These are phyloP conservation scores for Falco rusticolus DNA, from an alignment of 2,797 vertebrate species.

Conservation along the genomic window DNA sequence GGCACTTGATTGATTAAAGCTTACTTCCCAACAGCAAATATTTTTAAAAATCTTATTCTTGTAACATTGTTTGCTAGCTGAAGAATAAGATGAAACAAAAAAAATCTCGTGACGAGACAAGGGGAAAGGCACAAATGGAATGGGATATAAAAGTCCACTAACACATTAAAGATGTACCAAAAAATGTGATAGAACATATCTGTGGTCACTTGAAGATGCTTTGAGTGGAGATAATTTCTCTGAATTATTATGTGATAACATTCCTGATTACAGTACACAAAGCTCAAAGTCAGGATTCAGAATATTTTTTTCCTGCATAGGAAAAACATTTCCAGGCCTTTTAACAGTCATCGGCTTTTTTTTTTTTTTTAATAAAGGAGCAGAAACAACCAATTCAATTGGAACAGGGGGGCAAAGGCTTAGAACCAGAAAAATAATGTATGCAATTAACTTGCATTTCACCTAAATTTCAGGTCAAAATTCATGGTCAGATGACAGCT, in stretches of 20 bases:
- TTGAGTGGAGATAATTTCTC: slow-evolving; percentile 31
- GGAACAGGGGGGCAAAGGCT: background rate
- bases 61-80: background rate
- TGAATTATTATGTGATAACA: slow-evolving; percentile 66
- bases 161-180: slow-evolving; percentile 50
- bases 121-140: slow-evolving; percentile 29
- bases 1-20: slow-evolving; percentile 5
- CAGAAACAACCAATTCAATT: background rate
- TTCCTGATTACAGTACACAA: slow-evolving; percentile 36
- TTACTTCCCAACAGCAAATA: background rate
- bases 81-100: slow-evolving; percentile 1
- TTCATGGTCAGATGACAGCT: background rate
- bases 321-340: slow-evolving; percentile 23
- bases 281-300: background rate
- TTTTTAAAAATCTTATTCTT: slow-evolving; percentile 2
- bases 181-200: slow-evolving; percentile 42
- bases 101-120: background rate
- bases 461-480: background rate
- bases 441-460: background rate
- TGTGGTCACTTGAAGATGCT: slow-evolving; percentile 52
- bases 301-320: background rate
- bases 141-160: slow-evolving; percentile 38
- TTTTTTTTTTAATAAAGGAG: background rate
- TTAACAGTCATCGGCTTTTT: background rate
- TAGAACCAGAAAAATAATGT: background rate